A percentile compares a stretch with the other conserved stretches of the same genome.
Evolutionary conservation across 2,113 vertebrate genomes (phyloP).

Genomic region (Progne subis): DNA sequence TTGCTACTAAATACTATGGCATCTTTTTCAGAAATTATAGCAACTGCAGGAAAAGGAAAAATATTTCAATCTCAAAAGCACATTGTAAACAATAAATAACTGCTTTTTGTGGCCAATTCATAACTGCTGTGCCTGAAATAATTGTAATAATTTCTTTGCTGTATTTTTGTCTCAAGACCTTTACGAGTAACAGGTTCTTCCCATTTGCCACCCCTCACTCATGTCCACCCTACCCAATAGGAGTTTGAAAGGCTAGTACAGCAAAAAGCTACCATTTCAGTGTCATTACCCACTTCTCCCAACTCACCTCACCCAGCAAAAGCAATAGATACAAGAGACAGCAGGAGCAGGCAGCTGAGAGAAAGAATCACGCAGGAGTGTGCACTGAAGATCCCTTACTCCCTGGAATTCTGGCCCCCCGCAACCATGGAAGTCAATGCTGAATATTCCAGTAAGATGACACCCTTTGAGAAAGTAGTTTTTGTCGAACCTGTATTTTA

Average conservation of each 20-base stretch:
- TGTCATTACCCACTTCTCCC: background rate
- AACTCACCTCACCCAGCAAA: background rate
- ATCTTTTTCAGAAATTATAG: slow-evolving; percentile 47
- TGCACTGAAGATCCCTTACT: background rate
- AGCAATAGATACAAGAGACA: background rate
- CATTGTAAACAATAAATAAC: background rate
- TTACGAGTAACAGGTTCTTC: background rate
- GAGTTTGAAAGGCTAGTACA: background rate
- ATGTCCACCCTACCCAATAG: background rate
- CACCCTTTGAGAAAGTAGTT: slow-evolving; percentile 24
- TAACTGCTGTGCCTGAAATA: background rate
- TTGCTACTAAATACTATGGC: background rate
- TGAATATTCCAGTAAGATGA: slow-evolving; percentile 39
- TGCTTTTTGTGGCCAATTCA: background rate
- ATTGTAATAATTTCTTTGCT: background rate
- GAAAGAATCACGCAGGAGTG: rapidly evolving
- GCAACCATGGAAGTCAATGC: background rate
- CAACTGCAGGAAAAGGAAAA: slow-evolving; percentile 36
- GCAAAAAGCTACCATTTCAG: background rate
- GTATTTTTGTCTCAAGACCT: background rate
- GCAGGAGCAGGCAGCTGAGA: background rate
- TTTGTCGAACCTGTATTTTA: slow-evolving; percentile 46
- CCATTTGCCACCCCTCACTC: background rate
- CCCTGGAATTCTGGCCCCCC: background rate
- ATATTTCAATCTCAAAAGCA: slow-evolving; percentile 28